Base-by-base conservation (phyloP, 2,113 vertebrate genomes). In the Atrichornis clamosus region DNA sequence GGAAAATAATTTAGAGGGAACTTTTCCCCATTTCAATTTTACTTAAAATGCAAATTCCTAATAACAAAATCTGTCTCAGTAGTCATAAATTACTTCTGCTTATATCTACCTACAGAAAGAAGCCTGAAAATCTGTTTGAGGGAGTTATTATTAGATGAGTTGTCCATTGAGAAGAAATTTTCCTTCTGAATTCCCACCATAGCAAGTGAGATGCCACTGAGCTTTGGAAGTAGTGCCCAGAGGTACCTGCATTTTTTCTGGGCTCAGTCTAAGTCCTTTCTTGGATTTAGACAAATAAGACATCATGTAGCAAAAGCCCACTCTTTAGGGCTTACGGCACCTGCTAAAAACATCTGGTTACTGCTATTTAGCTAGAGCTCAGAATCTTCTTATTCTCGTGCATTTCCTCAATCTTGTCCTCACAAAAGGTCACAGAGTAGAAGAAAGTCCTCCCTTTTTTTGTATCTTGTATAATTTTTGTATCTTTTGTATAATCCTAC, bases 71-170 rank as follows among this genome's bases (percentile, higher is more conserved):
- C 52, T 60, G 35, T 70, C 79, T 94, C 33, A 52, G 30, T 60
- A 84, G 42, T 59, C 35, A 67, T 5, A 78, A 88, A 86, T 72
- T 59, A 47, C 24, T 90, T 93, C 73, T 9, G 1, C 13, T 68
- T 68, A 53, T 67, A 78, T 56, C 17, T 7, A 16, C 44, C 18
- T n/a, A 52, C 13, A 63, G 74, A 90, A 88, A 70, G 47, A 74
- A 90, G 39, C 41, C 47, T 60, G 47, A 74, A 96, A 90, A 78
- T 78, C 58, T 24, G 22, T 64, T 70, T 65, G 30, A 89, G 26
- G 20, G 50, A 64, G 72, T 81, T 94, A 83, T 83, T 94, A 73
- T 95, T 93, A 90, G 72, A 80, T 72, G 44, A 64, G 13, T 86
- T 90, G 11, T 86, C 55, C 90, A 33, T 23, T 68, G 47, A 72